Conservation (phyloP, 2,888 invertebrate genomes). For the Ypsolopha scabrella region DNA sequence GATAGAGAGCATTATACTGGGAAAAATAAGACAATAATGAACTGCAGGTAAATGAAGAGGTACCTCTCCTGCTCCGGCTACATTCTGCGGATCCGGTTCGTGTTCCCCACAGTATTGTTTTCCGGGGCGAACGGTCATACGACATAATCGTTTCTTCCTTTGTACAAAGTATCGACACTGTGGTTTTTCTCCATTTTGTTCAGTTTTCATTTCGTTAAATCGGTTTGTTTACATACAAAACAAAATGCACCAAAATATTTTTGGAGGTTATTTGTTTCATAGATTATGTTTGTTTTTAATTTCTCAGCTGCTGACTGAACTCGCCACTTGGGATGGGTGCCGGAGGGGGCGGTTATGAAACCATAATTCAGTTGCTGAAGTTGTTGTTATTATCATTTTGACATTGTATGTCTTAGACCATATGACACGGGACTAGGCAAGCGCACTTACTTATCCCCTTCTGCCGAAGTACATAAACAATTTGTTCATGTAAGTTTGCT, state of each 20-base stretch:
- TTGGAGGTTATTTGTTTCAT: neutral
- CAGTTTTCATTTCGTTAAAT: neutral
- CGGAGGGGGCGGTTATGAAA: too few species aligned
- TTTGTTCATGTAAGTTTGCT: too few species aligned
- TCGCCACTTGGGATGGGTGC: too few species aligned
- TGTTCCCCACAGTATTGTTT: conserved; percentile 81
- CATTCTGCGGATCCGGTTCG: conserved; percentile 41
- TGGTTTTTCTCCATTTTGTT: conserved; percentile 12
- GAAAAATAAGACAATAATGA: neutral
- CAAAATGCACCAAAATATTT: neutral
- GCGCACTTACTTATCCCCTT: too few species aligned
- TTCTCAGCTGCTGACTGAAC: too few species aligned
- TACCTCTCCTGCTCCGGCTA: conserved; percentile 27
- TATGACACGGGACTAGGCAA: too few species aligned
- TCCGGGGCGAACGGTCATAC: conserved; percentile 79
- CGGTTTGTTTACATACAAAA: neutral
- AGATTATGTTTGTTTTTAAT: too few species aligned
- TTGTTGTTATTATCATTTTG: too few species aligned
- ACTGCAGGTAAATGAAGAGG: neutral
- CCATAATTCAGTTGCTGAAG: too few species aligned
- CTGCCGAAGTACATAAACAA: too few species aligned
- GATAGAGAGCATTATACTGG: neutral
- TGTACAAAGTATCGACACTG: conserved; percentile 75
- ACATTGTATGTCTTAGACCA: too few species aligned
- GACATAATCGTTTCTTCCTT: conserved; percentile 80